Evolutionary conservation across 1,140 invertebrate species (phyloP), one percentile per base, ranked within the genome.

Genomic region (Caenorhabditis latens): DNA sequence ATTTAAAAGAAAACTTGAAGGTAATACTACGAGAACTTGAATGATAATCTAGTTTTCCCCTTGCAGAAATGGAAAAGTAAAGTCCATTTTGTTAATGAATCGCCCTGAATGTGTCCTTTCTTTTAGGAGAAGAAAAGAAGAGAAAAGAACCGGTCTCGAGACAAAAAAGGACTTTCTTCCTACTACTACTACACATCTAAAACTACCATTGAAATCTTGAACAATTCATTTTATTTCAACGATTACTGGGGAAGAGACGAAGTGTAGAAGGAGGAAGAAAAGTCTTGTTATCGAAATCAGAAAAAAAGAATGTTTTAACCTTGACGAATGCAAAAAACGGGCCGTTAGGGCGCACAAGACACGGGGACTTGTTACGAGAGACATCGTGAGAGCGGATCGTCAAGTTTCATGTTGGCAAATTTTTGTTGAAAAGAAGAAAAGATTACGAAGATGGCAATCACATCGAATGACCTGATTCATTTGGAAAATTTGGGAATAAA

Each of bases 241-340:
- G n/a, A n/a, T n/a, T n/a, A n/a, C 16, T 19, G n/a, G 57, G n/a
- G 61, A 13, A 21, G 16, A 21, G 57, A n/a, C n/a, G 21, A 13
- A 14, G 21, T 46, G 42, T n/a, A 50, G 42, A 79, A 40, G 32
- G 71, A 79, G 71, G 71, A 79, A 75, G 67, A 75, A 75, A 32
- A 50, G 43, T 16, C 21, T 42, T 50, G 71, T 79, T 48, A 50
- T 48, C 46, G 71, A 50, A 50, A 79, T 79, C 13, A 79, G 53
- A 79, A 79, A 79, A n/a, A 79, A 79, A 21, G 71, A 79, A 46
- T 79, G 32, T 79, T 79, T 79, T 79, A 79, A 79, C 71, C 71
- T 79, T 79, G 71, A 79, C n/a, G 71, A 50, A 79, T 40, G 9
- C 14, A 79, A 50, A 79, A 79, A 79, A 79, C 71, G 71, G 46